phyloP scores from a whole-genome alignment of 2,888 invertebrate species.

The Alviniconcha strummeri region DNA sequence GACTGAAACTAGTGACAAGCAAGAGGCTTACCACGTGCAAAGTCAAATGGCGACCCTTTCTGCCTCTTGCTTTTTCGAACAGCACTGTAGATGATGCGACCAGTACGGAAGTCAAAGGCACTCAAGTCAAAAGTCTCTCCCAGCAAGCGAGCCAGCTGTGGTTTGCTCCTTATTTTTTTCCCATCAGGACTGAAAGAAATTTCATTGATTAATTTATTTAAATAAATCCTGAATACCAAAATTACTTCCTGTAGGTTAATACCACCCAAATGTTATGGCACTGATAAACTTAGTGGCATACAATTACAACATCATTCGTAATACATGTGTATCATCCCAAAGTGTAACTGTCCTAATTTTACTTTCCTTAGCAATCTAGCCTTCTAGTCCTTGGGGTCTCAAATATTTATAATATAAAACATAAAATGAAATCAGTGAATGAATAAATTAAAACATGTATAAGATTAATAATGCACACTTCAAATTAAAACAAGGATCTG shows the following conservation, averaged over 20 bases:
- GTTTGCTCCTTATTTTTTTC: conserved; percentile 87
- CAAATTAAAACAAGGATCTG: background rate
- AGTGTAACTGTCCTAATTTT: no score
- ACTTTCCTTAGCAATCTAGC: no score
- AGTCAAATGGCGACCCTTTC: conserved; percentile 81
- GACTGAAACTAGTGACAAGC: no score
- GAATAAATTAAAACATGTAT: background rate
- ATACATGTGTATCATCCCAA: no score
- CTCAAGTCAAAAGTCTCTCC: conserved; percentile 87
- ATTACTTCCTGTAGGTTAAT: no score
- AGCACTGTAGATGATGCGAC: conserved; percentile 78
- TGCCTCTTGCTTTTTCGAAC: conserved; percentile 84
- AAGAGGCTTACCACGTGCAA: conserved; percentile 69
- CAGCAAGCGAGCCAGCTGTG: conserved; percentile 85
- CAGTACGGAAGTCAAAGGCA: conserved; percentile 88
- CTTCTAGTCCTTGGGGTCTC: no score
- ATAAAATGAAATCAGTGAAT: no score
- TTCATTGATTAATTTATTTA: background rate
- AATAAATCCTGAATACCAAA: no score
- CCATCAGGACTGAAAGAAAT: conserved; percentile 83
- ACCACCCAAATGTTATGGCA: no score
- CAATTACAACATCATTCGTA: no score
- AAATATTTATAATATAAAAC: no score
- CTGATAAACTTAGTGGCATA: no score
- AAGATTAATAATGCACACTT: background rate